Evolutionary conservation across 2,888 invertebrate genomes (phyloP), one percentile per base, ranked within the genome.

Genomic region (Ennomos quercinarius): DNA sequence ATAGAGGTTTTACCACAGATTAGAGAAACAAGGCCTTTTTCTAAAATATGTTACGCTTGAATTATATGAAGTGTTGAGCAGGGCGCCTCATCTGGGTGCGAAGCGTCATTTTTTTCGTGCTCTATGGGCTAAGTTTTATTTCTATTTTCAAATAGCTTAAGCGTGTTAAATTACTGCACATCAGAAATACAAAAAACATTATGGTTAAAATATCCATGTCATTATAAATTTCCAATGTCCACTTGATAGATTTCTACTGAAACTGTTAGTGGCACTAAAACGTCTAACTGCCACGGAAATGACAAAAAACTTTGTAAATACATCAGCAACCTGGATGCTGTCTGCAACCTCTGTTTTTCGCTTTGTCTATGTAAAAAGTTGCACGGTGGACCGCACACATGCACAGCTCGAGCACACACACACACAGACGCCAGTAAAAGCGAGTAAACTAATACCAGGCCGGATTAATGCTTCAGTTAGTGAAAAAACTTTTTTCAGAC

Each of bases 391-490:
- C 68, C 76, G 81, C 89, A 86, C 89, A 90, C 89, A 86, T 76
- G 77, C 77, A 73, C 70, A 63, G 66, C 58, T 60, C 50, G 67
- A 27, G 27, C 69, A 61, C 77, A 77, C 86, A 81, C 86, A 81
- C 84, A 87, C 88, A 89, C 79, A 84, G 78, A 64, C 75, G 72
- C 77, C 71, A 80, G 84, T 84, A 84, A 87, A 86, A 87, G 90
- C 89, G 87, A 83, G 92, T 91, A 91, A 92, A 93, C 92, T 93
- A 92, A 93, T 93, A 92, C 92, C 89, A 78, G 87, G 86, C 89
- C 84, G 91, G 92, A 92, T 92, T 92, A 92, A 92, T 92, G 91
- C 92, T 91, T 91, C 92, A 93, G 92, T 93, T 92, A 91, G 92
- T 92, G 91, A 93, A 93, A 91, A 92, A 93, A 90, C 84, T 89